Evolutionary conservation across 53 echinoderm and acorn worm genomes (phyloP).

Genomic region (Paracentrotus lividus): DNA sequence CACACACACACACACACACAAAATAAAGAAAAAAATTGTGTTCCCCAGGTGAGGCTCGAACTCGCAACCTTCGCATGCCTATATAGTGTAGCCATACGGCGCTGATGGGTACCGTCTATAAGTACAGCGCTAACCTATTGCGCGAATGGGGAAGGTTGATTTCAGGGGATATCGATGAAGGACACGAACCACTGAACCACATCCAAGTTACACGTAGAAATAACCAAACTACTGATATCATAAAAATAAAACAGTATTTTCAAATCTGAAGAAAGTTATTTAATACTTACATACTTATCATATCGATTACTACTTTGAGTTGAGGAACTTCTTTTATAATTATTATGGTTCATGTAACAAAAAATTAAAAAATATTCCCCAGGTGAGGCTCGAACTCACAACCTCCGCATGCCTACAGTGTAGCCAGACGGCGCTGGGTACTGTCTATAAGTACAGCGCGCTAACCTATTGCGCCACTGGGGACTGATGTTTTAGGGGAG

Average conservation of each 20-base stretch:
- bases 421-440: constrained; percentile 82
- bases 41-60: constrained; percentile 99
- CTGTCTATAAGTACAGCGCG: constrained; percentile 99
- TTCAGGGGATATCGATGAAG: no score
- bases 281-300: no score
- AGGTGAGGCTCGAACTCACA: constrained; percentile 99
- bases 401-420: constrained; percentile 96
- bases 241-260: no score
- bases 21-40: neutral
- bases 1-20: neutral
- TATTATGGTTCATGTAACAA: no score
- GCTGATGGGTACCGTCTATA: constrained; percentile 97
- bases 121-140: constrained; percentile 99
- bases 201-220: no score
- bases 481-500: no score
- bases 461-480: constrained; percentile 80
- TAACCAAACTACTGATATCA: no score
- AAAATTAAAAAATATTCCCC: constrained; percentile 77
- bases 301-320: no score
- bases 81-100: constrained; percentile 79
- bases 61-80: constrained; percentile 99
- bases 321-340: no score
- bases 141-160: constrained; percentile 99
- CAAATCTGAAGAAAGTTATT: no score
- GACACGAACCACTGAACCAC: no score